Conservation (phyloP, 2,113 vertebrate species). For the Otolemur garnettii region DNA sequence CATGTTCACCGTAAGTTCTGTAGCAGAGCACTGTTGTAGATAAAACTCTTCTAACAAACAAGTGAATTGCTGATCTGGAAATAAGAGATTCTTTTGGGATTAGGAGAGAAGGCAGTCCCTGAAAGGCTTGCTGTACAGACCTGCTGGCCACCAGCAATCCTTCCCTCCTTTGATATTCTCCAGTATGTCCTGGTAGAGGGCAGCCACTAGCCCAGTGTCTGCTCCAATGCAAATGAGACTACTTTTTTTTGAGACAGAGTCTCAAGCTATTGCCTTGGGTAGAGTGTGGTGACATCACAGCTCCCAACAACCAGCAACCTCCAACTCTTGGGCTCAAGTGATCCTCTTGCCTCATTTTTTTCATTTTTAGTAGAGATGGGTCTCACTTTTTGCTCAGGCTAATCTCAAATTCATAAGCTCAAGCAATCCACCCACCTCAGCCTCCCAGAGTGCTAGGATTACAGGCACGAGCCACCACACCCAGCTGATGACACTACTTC, state of each 20-base stretch:
- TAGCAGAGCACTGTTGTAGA: background rate
- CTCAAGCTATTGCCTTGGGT: too few species aligned
- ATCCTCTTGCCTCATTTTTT: too few species aligned
- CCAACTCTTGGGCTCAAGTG: too few species aligned
- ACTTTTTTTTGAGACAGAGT: too few species aligned
- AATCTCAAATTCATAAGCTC: too few species aligned
- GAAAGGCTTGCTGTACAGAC: background rate
- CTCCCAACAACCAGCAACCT: too few species aligned
- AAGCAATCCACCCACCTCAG: too few species aligned
- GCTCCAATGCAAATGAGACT: background rate
- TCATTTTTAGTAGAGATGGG: too few species aligned
- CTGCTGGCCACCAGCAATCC: background rate
- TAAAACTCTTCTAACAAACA: background rate
- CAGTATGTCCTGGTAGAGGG: background rate
- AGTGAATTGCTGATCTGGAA: background rate
- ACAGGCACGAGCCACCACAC: too few species aligned
- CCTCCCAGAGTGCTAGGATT: too few species aligned
- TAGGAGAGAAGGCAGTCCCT: background rate
- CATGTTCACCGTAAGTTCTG: background rate
- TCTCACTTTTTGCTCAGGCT: too few species aligned
- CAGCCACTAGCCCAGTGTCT: background rate
- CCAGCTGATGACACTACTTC: background rate
- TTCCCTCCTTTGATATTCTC: background rate
- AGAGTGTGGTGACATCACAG: too few species aligned
- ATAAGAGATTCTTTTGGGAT: background rate